Percentiles rank a stretch among this genome's conserved stretches.
These are phyloP conservation scores for Cherax quadricarinatus DNA, from an alignment of 1,140 invertebrate species.

Conservation along the genomic window DNA sequence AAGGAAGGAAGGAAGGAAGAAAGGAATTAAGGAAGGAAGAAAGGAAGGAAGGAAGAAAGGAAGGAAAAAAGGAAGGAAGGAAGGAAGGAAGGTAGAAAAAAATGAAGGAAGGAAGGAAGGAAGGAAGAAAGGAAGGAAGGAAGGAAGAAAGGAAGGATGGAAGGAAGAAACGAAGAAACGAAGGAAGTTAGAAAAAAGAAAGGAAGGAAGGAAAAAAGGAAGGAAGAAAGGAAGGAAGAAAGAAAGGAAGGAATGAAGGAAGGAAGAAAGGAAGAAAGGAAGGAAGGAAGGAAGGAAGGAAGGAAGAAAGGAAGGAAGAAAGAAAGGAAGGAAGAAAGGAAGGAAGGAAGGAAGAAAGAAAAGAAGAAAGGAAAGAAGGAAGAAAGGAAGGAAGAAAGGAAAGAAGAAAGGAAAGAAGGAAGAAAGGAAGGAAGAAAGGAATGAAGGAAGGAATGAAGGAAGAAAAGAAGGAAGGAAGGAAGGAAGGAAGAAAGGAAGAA, in stretches of 20 bases:
- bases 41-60: not conserved
- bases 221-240: not conserved
- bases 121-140: not conserved
- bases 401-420: too few species aligned
- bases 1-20: not conserved
- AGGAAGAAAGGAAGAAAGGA: not conserved
- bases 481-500: slow-evolving; percentile 1
- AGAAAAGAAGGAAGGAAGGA: not conserved
- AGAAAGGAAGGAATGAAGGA: not conserved
- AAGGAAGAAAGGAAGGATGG: not conserved
- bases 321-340: not conserved
- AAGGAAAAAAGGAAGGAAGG: not conserved
- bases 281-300: not conserved
- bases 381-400: not conserved
- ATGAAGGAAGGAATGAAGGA: not conserved
- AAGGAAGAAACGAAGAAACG: not conserved
- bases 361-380: not conserved
- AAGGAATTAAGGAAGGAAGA: not conserved
- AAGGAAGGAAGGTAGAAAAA: not conserved
- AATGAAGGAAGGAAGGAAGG: not conserved
- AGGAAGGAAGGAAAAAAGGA: not conserved
- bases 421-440: not conserved
- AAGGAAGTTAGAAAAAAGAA: too few species aligned
- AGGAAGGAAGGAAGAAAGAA: not conserved
- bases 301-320: not conserved